These are phyloP conservation scores for Mesaphorura yosii DNA, from an alignment of 1,140 invertebrate species.

Conservation along the genomic window DNA sequence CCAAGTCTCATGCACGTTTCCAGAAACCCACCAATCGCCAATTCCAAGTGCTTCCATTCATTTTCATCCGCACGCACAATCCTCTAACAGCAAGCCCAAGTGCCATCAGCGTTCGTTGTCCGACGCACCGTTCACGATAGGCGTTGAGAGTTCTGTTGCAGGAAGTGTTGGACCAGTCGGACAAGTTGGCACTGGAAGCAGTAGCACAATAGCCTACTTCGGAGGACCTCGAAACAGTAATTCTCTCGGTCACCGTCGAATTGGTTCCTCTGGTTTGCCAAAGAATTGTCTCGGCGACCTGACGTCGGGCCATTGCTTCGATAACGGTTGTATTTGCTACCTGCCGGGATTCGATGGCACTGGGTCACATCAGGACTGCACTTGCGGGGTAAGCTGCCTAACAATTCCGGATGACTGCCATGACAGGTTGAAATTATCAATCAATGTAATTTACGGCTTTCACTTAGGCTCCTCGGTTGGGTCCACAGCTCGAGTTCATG, in stretches of 20 bases:
- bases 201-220: too few relatives aligned
- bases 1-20: neutral
- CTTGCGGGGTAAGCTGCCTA: conserved; percentile 53
- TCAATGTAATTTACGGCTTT: neutral
- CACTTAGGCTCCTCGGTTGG: conserved; percentile 61
- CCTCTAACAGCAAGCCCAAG: conserved; percentile 43
- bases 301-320: conserved; percentile 84
- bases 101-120: conserved; percentile 79
- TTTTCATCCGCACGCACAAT: neutral
- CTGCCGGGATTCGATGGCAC: conserved; percentile 59
- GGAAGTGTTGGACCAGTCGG: too few relatives aligned
- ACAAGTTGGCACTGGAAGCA: too few relatives aligned
- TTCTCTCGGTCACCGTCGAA: conserved; percentile 21
- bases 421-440: neutral
- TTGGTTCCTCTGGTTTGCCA: conserved; percentile 30
- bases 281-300: conserved; percentile 69
- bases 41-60: neutral
- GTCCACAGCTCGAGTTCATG: conserved; percentile 76
- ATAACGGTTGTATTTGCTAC: conserved; percentile 87
- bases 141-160: too few relatives aligned
- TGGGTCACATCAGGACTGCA: conserved; percentile 57
- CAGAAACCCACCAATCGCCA: neutral
- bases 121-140: too few relatives aligned
- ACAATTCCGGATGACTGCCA: neutral
- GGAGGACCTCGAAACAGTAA: too few relatives aligned